phyloP scores from a whole-genome alignment of 2,113 vertebrate species.

The Syngnathoides biaculeatus region DNA sequence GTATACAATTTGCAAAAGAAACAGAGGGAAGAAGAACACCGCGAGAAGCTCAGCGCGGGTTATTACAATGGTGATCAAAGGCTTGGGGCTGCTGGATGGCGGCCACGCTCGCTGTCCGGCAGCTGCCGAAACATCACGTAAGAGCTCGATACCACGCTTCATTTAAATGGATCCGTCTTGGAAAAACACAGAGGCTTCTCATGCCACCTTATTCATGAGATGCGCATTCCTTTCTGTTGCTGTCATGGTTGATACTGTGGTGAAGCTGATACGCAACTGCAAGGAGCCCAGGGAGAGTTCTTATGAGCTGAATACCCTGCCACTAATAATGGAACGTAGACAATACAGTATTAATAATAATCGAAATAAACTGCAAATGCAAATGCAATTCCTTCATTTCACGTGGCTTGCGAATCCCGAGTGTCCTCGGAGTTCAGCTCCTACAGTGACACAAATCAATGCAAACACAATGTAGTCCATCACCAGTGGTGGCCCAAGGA shows the following conservation, averaged over 20 bases:
- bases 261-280: constrained; percentile 22
- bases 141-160: constrained; percentile 46
- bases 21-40: constrained; percentile 18
- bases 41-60: constrained; percentile 19
- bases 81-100: constrained; percentile 40
- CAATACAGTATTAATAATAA: constrained; percentile 1
- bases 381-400: background rate
- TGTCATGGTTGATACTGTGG: constrained; percentile 43
- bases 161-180: constrained; percentile 42
- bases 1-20: constrained; percentile 59
- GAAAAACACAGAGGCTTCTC: constrained; percentile 30
- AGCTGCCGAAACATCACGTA: constrained; percentile 39
- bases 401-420: background rate
- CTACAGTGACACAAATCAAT: no score
- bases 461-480: no score
- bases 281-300: constrained; percentile 48
- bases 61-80: constrained; percentile 45
- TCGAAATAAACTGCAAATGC: background rate
- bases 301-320: constrained; percentile 19
- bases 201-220: constrained; percentile 48
- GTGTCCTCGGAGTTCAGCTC: background rate
- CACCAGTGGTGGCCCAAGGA: no score
- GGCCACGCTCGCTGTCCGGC: constrained; percentile 34
- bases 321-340: constrained; percentile 1
- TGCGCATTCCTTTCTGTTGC: constrained; percentile 47